These are phyloP conservation scores for Eriocheir sinensis DNA, from an alignment of 1,140 invertebrate genomes.

Conservation along the genomic window DNA sequence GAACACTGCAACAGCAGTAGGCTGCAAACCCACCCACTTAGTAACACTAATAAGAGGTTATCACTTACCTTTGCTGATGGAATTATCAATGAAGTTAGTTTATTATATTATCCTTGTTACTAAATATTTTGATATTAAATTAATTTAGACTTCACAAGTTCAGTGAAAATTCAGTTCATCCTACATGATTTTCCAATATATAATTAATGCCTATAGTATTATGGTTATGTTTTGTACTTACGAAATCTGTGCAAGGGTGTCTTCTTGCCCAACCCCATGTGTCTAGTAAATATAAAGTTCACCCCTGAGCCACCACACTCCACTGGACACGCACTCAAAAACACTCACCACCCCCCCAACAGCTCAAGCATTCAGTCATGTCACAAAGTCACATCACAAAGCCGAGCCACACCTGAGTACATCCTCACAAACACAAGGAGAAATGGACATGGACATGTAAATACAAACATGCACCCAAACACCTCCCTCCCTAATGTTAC, in stretches of 20 bases:
- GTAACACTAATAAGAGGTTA: neutral
- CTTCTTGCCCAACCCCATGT: neutral
- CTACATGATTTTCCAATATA: neutral
- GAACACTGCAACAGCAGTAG: slow-evolving; percentile 70
- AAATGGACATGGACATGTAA: neutral
- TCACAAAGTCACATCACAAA: neutral
- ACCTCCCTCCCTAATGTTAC: neutral
- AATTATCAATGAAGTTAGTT: neutral
- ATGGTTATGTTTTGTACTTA: neutral
- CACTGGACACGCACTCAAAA: neutral
- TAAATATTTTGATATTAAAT: no score
- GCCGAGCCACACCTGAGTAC: neutral
- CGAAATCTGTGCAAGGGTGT: neutral
- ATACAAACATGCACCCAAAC: no score
- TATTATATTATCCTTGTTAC: no score
- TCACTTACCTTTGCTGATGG: neutral
- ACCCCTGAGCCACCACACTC: neutral
- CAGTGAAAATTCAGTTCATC: no score
- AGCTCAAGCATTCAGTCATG: neutral
- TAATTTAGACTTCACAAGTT: no score
- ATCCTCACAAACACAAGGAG: slow-evolving; percentile 27
- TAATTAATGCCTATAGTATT: neutral
- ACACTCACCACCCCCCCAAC: neutral
- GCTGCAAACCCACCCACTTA: slow-evolving; percentile 59
- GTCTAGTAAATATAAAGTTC: neutral